A percentile compares a stretch with the other conserved stretches of the same genome.
phyloP scores from a whole-genome alignment of 2,113 vertebrate genomes.

The Xerus inauris region DNA sequence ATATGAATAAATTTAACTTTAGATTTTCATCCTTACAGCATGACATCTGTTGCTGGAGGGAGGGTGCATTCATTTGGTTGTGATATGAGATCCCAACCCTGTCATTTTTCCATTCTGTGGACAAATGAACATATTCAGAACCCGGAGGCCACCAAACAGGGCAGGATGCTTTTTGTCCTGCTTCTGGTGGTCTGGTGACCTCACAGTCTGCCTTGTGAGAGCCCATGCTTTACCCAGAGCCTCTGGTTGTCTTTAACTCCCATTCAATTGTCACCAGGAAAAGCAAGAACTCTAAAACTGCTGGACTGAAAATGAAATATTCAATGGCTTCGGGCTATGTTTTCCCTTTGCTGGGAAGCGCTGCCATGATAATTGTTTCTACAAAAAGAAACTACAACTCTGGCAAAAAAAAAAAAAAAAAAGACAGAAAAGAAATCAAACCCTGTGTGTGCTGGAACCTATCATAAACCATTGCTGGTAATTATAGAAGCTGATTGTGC shows the following conservation, averaged over 20 bases:
- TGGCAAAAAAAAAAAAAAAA: constrained; percentile 79
- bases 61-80: background rate
- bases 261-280: constrained; percentile 75
- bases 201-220: constrained; percentile 60
- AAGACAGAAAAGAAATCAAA: constrained; percentile 30
- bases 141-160: background rate
- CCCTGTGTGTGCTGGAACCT: constrained; percentile 84
- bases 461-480: constrained; percentile 86
- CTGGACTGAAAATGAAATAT: constrained; percentile 90
- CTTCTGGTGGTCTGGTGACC: background rate
- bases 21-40: background rate
- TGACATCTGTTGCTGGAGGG: background rate
- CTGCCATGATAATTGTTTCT: constrained; percentile 86
- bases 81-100: background rate
- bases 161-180: background rate
- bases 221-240: background rate
- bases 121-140: background rate
- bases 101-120: background rate
- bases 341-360: constrained; percentile 83
- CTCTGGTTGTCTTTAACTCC: constrained; percentile 75
- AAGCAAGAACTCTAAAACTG: constrained; percentile 86
- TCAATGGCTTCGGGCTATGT: constrained; percentile 84
- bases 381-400: constrained; percentile 87
- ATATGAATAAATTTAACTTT: constrained; percentile 12
- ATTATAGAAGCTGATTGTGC: constrained; percentile 86